These are phyloP conservation scores for Tenodera sinensis DNA, from an alignment of 2,888 invertebrate genomes.

Conservation along the genomic window DNA sequence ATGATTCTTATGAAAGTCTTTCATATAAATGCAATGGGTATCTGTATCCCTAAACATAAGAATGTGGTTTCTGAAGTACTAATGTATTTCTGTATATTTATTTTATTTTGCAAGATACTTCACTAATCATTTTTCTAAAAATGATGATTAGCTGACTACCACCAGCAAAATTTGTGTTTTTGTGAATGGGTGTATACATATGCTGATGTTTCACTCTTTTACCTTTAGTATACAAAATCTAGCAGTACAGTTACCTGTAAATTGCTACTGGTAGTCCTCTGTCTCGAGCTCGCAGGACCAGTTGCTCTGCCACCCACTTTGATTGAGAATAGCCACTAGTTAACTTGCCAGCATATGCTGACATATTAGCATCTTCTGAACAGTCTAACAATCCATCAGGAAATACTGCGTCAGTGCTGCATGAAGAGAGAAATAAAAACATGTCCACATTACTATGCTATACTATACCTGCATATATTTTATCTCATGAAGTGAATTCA, in stretches of 20 bases:
- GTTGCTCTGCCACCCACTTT: conserved; percentile 37
- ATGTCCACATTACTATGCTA: too few relatives aligned
- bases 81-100: too few relatives aligned
- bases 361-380: conserved; percentile 34
- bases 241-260: conserved; percentile 29
- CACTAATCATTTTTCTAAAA: too few relatives aligned
- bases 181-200: background rate
- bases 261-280: conserved; percentile 35
- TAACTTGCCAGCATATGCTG: conserved; percentile 29
- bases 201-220: background rate
- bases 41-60: too few relatives aligned
- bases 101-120: too few relatives aligned
- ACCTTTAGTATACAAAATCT: too few relatives aligned
- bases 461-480: background rate
- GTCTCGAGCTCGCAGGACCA: conserved; percentile 32
- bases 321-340: conserved; percentile 36
- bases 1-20: too few relatives aligned
- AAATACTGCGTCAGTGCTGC: conserved; percentile 36
- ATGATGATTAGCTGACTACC: too few relatives aligned
- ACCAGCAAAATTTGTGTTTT: background rate
- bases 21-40: too few relatives aligned
- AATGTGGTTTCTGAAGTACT: too few relatives aligned
- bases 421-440: background rate
- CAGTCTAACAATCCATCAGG: conserved; percentile 31
- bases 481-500: background rate